Evolutionary conservation across 1,140 invertebrate species (phyloP).

Genomic region (Oryctes rhinoceros): DNA sequence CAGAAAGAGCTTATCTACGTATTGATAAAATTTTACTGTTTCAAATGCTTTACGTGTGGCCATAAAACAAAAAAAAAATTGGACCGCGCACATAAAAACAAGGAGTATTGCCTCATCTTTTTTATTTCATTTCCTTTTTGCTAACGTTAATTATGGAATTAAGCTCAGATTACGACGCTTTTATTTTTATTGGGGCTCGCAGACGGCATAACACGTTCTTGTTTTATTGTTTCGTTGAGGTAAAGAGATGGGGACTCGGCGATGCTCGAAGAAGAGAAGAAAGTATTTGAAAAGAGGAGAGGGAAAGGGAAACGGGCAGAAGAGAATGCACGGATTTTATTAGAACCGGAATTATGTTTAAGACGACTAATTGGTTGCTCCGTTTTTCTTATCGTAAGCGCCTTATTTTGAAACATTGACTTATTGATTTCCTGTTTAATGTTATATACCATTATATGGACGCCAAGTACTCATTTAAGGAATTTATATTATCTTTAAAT

Average conservation of each 20-base stretch:
- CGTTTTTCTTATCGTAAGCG: conserved; percentile 22
- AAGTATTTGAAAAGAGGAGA: not conserved
- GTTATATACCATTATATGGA: not conserved
- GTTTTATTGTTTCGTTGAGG: conserved; percentile 35
- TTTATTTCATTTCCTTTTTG: conserved; percentile 29
- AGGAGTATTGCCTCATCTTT: conserved; percentile 28
- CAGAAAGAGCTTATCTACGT: not conserved
- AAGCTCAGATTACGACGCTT: conserved; percentile 33
- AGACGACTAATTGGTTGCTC: conserved; percentile 24
- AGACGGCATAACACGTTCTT: conserved; percentile 33
- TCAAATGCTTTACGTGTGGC: not conserved
- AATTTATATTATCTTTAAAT: too few species aligned
- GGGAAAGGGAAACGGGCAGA: not conserved
- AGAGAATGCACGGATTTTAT: conserved; percentile 6
- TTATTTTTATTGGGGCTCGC: conserved; percentile 33
- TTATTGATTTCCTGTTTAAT: conserved; percentile 16
- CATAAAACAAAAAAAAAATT: conserved; percentile 25
- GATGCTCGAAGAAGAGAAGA: not conserved
- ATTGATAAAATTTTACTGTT: not conserved
- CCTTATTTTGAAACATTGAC: conserved; percentile 1
- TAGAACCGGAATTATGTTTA: conserved; percentile 7
- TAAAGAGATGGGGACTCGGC: conserved; percentile 17
- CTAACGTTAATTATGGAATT: conserved; percentile 32
- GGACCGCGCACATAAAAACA: conserved; percentile 8
- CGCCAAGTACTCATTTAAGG: too few species aligned